These are phyloP conservation scores for Apistogramma diplotaenia DNA, from an alignment of 2,113 vertebrate species.

Conservation along the genomic window DNA sequence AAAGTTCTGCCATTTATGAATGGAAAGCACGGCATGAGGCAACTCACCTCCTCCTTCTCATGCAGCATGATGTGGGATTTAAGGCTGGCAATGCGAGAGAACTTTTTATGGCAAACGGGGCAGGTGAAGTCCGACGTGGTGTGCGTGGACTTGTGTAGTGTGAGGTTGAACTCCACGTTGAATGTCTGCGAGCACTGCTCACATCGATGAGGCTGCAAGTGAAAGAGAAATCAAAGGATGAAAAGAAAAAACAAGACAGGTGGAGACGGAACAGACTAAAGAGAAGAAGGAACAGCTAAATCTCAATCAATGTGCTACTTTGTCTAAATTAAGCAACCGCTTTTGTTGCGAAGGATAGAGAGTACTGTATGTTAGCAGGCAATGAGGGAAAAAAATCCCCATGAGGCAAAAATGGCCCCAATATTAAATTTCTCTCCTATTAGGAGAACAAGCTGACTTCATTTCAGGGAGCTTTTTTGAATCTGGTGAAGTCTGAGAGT, in stretches of 20 bases:
- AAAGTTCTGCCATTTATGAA: neutral
- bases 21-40: neutral
- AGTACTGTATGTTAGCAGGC: neutral
- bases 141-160: constrained; percentile 94
- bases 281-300: neutral
- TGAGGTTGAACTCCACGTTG: constrained; percentile 97
- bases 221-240: neutral
- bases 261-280: neutral
- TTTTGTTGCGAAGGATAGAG: neutral
- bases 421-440: constrained; percentile 20
- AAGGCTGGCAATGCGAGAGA: constrained; percentile 95
- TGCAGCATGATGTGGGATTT: constrained; percentile 98
- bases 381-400: neutral
- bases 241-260: neutral
- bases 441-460: neutral
- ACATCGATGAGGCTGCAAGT: constrained; percentile 89
- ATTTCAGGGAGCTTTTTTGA: constrained; percentile 2
- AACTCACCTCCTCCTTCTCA: constrained; percentile 93
- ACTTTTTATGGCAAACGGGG: constrained; percentile 92
- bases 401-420: neutral
- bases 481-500: neutral
- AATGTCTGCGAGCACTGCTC: constrained; percentile 94
- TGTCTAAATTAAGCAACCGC: neutral
- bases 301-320: neutral
- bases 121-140: constrained; percentile 87